phyloP scores from a whole-genome alignment of 2,797 vertebrate species.

The Rhinichthys osculus region DNA sequence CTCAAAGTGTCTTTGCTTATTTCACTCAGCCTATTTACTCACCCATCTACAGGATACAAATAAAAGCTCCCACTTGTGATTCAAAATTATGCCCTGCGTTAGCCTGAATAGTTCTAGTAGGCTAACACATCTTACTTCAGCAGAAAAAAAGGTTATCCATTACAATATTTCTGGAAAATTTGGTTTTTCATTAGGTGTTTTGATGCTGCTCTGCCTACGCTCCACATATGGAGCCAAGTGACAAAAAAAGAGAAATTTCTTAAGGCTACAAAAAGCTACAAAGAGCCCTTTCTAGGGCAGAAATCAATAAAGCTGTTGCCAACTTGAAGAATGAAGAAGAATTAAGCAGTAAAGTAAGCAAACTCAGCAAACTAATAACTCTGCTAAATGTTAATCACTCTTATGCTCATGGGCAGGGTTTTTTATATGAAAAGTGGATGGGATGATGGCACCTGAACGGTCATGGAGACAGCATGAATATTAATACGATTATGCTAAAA shows the following conservation, averaged over 20 bases:
- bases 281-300: conserved; percentile 9
- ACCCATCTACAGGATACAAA: conserved; percentile 17
- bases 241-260: conserved; percentile 29
- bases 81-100: not conserved
- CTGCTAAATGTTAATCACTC: conserved; percentile 35
- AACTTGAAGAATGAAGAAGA: conserved; percentile 47
- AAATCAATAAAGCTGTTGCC: conserved; percentile 46
- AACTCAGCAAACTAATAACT: conserved; percentile 46
- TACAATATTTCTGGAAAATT: conserved; percentile 9
- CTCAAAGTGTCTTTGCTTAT: conserved; percentile 34
- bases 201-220: conserved; percentile 5
- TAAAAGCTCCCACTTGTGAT: not conserved
- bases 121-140: not conserved
- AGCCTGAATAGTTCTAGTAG: not conserved
- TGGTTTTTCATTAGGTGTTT: not conserved
- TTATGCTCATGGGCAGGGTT: not conserved
- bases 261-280: conserved; percentile 27
- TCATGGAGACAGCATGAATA: conserved; percentile 7
- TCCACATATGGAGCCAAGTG: not conserved
- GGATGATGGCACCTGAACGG: not conserved
- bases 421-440: conserved; percentile 8
- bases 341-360: conserved; percentile 51
- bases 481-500: not conserved
- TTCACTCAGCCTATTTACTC: conserved; percentile 26
- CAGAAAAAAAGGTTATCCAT: conserved; percentile 6